phyloP scores from a whole-genome alignment of 2,797 vertebrate species.

The Eidolon dupreanum region DNA sequence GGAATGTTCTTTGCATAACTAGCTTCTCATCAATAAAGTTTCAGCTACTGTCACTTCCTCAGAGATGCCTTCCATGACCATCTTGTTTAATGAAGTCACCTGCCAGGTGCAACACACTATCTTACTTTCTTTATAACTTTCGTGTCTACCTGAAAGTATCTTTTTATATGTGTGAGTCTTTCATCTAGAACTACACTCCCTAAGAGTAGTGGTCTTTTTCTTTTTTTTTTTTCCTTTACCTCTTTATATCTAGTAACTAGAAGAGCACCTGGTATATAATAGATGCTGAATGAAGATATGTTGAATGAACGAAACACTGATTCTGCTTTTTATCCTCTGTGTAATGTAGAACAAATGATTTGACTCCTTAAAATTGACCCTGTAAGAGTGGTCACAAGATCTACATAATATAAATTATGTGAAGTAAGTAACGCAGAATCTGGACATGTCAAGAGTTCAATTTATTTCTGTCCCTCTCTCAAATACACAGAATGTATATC shows the following conservation, averaged over 20 bases:
- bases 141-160: neutral
- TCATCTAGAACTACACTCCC: neutral
- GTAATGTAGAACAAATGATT: neutral
- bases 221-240: neutral
- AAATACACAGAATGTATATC: neutral
- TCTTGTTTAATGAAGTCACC: neutral
- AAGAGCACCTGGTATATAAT: neutral
- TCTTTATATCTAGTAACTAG: neutral
- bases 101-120: neutral
- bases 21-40: neutral
- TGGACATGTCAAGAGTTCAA: neutral
- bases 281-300: neutral
- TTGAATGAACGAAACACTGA: neutral
- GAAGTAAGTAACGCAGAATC: neutral
- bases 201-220: neutral
- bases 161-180: neutral
- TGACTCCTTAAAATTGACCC: neutral
- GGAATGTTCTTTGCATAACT: neutral
- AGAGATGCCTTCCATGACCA: neutral
- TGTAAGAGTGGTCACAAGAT: neutral
- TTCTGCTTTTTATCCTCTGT: neutral
- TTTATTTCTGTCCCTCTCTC: neutral
- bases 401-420: neutral
- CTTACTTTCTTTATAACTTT: neutral
- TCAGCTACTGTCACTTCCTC: neutral